Evolutionary conservation across 1,140 invertebrate species (phyloP), one percentile per base, ranked within the genome.

Genomic region (Drosophila ambigua): DNA sequence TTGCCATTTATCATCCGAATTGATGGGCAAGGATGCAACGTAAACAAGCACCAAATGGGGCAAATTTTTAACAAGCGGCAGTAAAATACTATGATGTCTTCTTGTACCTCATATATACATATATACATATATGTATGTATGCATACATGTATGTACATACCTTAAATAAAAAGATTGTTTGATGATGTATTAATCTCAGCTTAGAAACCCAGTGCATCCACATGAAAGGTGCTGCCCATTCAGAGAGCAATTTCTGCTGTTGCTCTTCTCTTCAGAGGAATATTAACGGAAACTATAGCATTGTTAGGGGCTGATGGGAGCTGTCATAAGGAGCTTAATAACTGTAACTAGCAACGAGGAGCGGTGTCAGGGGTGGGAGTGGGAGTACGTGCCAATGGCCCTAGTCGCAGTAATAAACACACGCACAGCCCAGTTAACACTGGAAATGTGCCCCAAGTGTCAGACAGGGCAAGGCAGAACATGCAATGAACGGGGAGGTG

Each of bases 361-460:
- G 28, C 28, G n/a, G 31, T n/a, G 16, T 24, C 48, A 48, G 51
- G 64, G 68, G 35, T 35, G 45, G 48, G 63, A 31, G 35, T 35
- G 45, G 48, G 63, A 31, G 62, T 83, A 82, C 79, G 79, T 82
- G 79, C 64, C 80, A 82, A 83, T 82, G 79, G 79, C 64, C 54
- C 31, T 23, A 61, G 63, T 72, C 68, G 57, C 63, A 61, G 68
- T 83, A 64, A 83, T 82, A 83, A 68, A 63, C 80, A 84, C 72
- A 84, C 80, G 72, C 79, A 72, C 63, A 79, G 66, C 72, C 61
- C 59, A 83, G 74, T 82, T 83, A 83, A 75, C 79, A 79, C 43
- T 64, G 35, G 49, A 74, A 82, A 78, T 82, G 60, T 65, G 57
- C 57, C 63, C 60, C 79, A 82, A 81, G 79, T 83, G 69, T 72